phyloP scores from a whole-genome alignment of 2,797 vertebrate species.

The Leptatherina wallacei region DNA sequence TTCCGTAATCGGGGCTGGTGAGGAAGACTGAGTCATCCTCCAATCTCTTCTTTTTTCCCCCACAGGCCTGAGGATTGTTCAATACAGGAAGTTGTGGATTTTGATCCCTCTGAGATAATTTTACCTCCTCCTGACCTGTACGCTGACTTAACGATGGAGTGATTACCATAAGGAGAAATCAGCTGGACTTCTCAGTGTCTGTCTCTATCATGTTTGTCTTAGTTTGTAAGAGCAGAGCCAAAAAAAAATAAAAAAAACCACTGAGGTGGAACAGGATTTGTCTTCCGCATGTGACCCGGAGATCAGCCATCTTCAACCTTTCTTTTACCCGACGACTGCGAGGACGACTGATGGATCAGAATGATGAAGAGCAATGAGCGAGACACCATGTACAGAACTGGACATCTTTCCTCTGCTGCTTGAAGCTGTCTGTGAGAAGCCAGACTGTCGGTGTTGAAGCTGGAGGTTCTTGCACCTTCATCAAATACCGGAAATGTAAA shows the following conservation, averaged over 20 bases:
- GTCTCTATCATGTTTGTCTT: slow-evolving; percentile 7
- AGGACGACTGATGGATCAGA: slow-evolving; percentile 4
- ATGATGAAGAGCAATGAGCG: slow-evolving; percentile 1
- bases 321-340: slow-evolving; percentile 27
- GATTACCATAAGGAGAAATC: slow-evolving; percentile 9
- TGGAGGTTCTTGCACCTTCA: no score
- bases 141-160: slow-evolving; percentile 64
- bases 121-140: slow-evolving; percentile 84
- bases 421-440: slow-evolving; percentile 8
- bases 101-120: slow-evolving; percentile 55
- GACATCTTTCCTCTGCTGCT: slow-evolving; percentile 18
- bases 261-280: slow-evolving; percentile 18
- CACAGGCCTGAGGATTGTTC: slow-evolving; percentile 41
- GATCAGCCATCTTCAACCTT: slow-evolving; percentile 23
- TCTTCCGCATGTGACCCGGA: slow-evolving; percentile 13
- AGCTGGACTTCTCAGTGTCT: background rate
- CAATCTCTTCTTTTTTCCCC: background rate
- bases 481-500: no score
- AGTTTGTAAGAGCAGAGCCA: slow-evolving; percentile 16
- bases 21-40: background rate
- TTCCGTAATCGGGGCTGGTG: background rate
- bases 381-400: background rate
- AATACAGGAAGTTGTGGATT: slow-evolving; percentile 26
- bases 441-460: slow-evolving; percentile 1
- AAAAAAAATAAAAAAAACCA: background rate